Evolutionary conservation across 2,113 vertebrate species (phyloP).

Genomic region (Nibea coibor): DNA sequence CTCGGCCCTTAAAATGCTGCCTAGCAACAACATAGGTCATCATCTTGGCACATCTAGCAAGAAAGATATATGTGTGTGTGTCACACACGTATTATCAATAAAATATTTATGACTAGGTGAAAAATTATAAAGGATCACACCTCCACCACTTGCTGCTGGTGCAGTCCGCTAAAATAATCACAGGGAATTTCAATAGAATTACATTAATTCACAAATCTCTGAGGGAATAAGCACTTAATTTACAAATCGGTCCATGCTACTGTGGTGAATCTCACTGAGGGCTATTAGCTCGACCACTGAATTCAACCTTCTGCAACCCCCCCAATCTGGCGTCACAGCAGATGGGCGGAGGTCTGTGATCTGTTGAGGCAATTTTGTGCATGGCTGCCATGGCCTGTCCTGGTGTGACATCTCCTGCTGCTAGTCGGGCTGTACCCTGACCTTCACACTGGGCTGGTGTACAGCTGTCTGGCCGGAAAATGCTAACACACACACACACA

Average conservation of each 20-base stretch:
- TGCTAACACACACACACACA: slow-evolving; percentile 49
- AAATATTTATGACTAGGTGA: not conserved
- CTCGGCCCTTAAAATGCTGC: slow-evolving; percentile 23
- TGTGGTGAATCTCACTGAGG: slow-evolving; percentile 73
- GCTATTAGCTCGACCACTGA: slow-evolving; percentile 80
- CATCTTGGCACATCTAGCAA: slow-evolving; percentile 35
- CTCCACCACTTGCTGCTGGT: not conserved
- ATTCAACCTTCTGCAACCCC: slow-evolving; percentile 74
- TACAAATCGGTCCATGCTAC: slow-evolving; percentile 72
- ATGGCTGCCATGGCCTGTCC: slow-evolving; percentile 85
- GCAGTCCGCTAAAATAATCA: slow-evolving; percentile 17
- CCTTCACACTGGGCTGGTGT: slow-evolving; percentile 84
- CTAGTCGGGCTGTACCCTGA: slow-evolving; percentile 83
- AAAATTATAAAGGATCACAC: not conserved
- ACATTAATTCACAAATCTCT: slow-evolving; percentile 51
- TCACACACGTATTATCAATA: not conserved
- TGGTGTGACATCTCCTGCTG: slow-evolving; percentile 86
- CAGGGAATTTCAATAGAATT: slow-evolving; percentile 33
- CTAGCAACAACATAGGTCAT: slow-evolving; percentile 34
- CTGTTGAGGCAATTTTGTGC: slow-evolving; percentile 88
- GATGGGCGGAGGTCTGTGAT: slow-evolving; percentile 86
- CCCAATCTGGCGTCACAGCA: slow-evolving; percentile 77
- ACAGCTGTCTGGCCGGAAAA: slow-evolving; percentile 77
- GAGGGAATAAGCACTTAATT: slow-evolving; percentile 74
- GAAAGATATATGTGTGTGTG: not conserved